Base-by-base conservation (phyloP, 2,797 vertebrate genomes). In the Alca torda region DNA sequence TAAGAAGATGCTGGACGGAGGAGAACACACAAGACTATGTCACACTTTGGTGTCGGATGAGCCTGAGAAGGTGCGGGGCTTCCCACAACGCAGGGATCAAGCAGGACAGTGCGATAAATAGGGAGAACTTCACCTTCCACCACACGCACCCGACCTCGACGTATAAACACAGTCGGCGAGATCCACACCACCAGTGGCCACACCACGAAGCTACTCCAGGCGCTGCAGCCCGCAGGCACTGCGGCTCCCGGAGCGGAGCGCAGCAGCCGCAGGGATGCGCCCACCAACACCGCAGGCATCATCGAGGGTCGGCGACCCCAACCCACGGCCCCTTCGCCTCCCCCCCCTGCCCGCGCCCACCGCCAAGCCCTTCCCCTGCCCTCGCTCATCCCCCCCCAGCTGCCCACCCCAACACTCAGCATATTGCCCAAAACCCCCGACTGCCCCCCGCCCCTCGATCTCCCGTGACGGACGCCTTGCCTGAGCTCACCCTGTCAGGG, bases 131-230 rank as follows among this genome's bases (percentile, higher is more conserved):
- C 4, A 4, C 68, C 45, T 83, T 79, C 83, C 37, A 53, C 70
- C 19, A 3, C 37, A 7, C 0, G 6, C 70, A 53, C 43, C 54
- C 4, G 0, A 73, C 37, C 82, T 63, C 0, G 0, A 16, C 0
- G 0, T 6, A 11, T 6, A 24, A 74, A 77, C 50, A 64, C 39
- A 16, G 0, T 4, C 63, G 4, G 4, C 0, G 28, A 72, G 76
- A 14, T 6, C 79, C 82, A 23, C 39, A 3, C 33, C 48, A 33
- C 2, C 25, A 9, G 0, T 2, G 28, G 25, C 33, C 81, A 31
- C 59, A 12, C 37, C 15, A 2, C 17, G 31, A 61, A 41, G 76
- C 24, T 10, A 5, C 9, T 31, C 4, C 51, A 68, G 65, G 48
- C 33, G 13, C 25, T 31, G n/a, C 88, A 79, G 59, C 65, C 33